Conservation (phyloP, 2,888 invertebrate genomes). For the Tinea semifulvella region DNA sequence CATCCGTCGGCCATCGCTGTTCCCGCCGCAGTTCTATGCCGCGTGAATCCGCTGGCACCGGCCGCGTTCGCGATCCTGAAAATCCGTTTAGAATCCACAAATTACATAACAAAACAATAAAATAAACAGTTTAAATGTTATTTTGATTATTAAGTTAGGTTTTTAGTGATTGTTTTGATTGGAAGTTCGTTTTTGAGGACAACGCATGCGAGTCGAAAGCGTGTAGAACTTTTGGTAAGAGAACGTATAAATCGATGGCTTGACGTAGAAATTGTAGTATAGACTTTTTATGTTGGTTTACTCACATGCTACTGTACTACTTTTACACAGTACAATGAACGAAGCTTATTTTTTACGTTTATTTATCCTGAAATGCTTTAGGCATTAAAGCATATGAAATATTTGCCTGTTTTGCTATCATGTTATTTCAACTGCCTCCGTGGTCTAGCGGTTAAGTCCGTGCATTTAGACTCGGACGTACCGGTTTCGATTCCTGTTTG, state of each 20-base stretch:
- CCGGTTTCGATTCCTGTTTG: too few species aligned
- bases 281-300: neutral
- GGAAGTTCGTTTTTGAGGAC: neutral
- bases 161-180: neutral
- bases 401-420: too few species aligned
- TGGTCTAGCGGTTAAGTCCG: too few species aligned
- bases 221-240: neutral
- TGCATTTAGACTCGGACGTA: too few species aligned
- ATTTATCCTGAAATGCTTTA: too few species aligned
- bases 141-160: neutral
- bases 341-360: neutral
- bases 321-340: too few species aligned
- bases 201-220: neutral
- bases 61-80: neutral
- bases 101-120: slow-evolving; percentile 12
- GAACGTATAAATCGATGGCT: slow-evolving; percentile 5
- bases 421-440: too few species aligned
- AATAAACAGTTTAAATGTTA: neutral
- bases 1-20: slow-evolving; percentile 48
- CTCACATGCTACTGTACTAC: neutral
- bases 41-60: slow-evolving; percentile 31
- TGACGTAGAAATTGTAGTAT: neutral
- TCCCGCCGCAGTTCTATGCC: slow-evolving; percentile 51
- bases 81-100: neutral
- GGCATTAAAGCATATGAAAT: too few species aligned